These are phyloP conservation scores for Pollenia angustigena DNA, from an alignment of 2,888 invertebrate genomes.

Conservation along the genomic window DNA sequence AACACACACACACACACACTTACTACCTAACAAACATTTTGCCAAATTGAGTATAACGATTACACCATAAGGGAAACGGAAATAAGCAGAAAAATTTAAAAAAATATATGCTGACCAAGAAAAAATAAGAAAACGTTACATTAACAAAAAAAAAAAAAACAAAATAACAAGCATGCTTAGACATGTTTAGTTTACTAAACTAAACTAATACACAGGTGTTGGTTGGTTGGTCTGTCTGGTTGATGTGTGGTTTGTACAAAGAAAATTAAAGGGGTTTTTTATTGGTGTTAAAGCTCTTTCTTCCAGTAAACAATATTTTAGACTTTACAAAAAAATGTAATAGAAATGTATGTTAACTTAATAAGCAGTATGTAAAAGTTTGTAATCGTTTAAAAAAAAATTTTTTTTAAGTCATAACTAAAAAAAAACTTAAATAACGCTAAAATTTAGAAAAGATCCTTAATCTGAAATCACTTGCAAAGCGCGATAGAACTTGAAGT, in stretches of 20 bases:
- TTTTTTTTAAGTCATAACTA: too few relatives aligned
- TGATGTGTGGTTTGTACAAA: constrained; percentile 50
- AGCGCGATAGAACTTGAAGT: too few relatives aligned
- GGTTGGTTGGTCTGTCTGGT: constrained; percentile 38
- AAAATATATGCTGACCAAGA: constrained; percentile 52
- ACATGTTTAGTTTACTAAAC: constrained; percentile 59
- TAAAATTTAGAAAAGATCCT: too few relatives aligned
- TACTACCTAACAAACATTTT: not conserved
- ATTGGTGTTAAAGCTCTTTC: not conserved
- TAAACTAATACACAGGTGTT: constrained; percentile 62
- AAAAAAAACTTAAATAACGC: too few relatives aligned
- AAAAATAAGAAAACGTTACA: constrained; percentile 2
- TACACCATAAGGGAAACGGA: constrained; percentile 34
- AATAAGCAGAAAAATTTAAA: constrained; percentile 11
- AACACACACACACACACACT: not conserved
- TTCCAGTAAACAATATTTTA: not conserved
- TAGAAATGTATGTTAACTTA: too few relatives aligned
- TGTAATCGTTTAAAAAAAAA: too few relatives aligned
- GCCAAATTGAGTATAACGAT: constrained; percentile 53
- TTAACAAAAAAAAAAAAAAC: constrained; percentile 17
- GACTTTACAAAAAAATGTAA: too few relatives aligned
- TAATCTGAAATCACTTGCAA: too few relatives aligned
- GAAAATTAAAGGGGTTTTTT: constrained; percentile 33
- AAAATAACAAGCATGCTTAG: constrained; percentile 60
- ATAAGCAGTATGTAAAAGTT: too few relatives aligned